Evolutionary conservation across 2,113 vertebrate species (phyloP).

Genomic region (Otocyon megalotis): DNA sequence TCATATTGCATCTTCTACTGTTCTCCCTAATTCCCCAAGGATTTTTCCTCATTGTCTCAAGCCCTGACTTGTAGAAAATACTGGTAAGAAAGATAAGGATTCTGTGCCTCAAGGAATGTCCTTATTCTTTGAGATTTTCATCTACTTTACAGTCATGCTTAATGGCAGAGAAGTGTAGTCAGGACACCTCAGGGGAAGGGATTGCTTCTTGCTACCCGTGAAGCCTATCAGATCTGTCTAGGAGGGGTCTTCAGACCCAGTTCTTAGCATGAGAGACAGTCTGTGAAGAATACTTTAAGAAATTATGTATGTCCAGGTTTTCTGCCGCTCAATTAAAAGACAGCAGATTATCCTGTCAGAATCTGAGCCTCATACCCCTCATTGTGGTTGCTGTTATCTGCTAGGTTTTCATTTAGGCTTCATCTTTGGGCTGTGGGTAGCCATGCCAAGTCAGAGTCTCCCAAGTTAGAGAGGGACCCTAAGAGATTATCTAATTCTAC

Average conservation of each 20-base stretch:
- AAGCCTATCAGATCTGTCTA: background rate
- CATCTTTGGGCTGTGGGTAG: background rate
- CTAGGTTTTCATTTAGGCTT: background rate
- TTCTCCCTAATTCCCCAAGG: background rate
- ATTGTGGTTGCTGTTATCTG: background rate
- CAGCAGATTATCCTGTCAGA: background rate
- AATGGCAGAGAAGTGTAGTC: background rate
- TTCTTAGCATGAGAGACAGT: background rate
- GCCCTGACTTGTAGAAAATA: background rate
- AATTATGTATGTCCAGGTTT: background rate
- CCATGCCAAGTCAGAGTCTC: background rate
- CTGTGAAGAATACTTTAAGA: background rate
- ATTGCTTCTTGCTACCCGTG: background rate
- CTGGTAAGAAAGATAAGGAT: background rate
- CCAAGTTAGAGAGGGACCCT: background rate
- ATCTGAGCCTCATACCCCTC: background rate
- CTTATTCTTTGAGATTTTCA: background rate
- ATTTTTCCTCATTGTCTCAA: background rate
- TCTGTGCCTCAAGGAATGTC: background rate
- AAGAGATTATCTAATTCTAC: background rate
- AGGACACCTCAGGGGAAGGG: background rate
- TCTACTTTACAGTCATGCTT: background rate
- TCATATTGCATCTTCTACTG: background rate
- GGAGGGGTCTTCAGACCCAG: background rate
- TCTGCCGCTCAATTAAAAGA: background rate